A percentile compares a stretch with the other conserved stretches of the same genome.
Evolutionary conservation across 2,888 invertebrate genomes (phyloP).

Genomic region (Trichopoda pennipes): DNA sequence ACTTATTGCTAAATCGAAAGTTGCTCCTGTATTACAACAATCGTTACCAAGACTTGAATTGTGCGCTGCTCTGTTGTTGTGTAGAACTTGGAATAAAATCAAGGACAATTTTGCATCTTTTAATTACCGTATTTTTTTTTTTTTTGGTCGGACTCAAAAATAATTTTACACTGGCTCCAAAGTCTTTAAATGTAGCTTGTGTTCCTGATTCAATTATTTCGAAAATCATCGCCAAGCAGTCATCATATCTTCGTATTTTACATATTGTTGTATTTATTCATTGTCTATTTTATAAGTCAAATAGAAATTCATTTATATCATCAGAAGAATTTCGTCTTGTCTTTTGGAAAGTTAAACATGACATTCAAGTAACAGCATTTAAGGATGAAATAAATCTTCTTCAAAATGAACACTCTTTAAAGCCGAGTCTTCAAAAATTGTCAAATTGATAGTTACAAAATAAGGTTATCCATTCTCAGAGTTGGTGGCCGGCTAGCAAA

Average conservation of each 20-base stretch:
- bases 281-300: conserved; percentile 33
- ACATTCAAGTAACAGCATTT: too few relatives aligned
- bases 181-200: too few relatives aligned
- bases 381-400: not conserved
- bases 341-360: conserved; percentile 1
- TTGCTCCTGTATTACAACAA: conserved; percentile 1
- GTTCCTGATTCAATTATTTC: too few relatives aligned
- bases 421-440: not conserved
- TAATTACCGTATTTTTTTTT: too few relatives aligned
- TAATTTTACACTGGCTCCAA: too few relatives aligned
- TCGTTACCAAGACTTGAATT: conserved; percentile 17
- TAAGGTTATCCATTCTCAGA: conserved; percentile 32
- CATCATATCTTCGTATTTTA: too few relatives aligned
- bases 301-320: not conserved
- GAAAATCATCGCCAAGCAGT: too few relatives aligned
- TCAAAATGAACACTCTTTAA: not conserved
- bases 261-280: too few relatives aligned
- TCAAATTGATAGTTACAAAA: not conserved
- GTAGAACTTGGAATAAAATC: conserved; percentile 44
- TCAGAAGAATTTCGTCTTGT: conserved; percentile 3
- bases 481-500: too few relatives aligned
- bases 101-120: conserved; percentile 15
- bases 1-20: conserved; percentile 20
- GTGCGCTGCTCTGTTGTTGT: conserved; percentile 15
- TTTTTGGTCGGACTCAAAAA: too few relatives aligned